Evolutionary conservation across 2,113 vertebrate genomes (phyloP), one percentile per base, ranked within the genome.

Genomic region (Eptesicus fuscus): DNA sequence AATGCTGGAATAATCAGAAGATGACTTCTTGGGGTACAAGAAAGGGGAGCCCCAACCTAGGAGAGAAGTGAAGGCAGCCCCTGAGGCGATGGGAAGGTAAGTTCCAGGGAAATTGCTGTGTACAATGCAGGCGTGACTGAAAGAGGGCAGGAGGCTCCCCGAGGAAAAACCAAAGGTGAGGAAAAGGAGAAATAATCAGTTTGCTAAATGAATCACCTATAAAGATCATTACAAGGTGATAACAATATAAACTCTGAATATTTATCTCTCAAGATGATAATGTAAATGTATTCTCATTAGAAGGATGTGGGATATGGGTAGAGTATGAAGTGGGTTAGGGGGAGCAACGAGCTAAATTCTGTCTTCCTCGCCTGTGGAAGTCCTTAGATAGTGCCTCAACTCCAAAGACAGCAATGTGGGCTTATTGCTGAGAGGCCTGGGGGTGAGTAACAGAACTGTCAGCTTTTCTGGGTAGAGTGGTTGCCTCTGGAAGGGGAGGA

Each of bases 141-240:
- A 80, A 59, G 35, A 25, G 23, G 9, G 49, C 63, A 80, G n/a
- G 14, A 93, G 53, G 12, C 8, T 61, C 16, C 22, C 8, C 16
- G 7, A 35, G 74, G 77, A 74, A 90, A 92, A 84, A 44, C 11
- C 44, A 40, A 94, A 90, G 67, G 42, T 9, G 51, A 88, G 44
- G 56, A 20, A 88, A 95, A 85, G 51, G 59, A 88, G 90, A 94
- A 92, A 83, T 18, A 49, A 83, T 84, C 65, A 70, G 67, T 84
- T 95, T 49, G 28, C 44, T 93, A 88, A 91, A 77, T 77, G 37
- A 91, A 88, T 83, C 40, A 56, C 44, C 53, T 88, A 32, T 79
- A 87, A 92, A 96, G 74, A 89, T 85, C n/a, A 78, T 80, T 91
- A 84, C 37, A 44, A 82, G 51, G 70, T 35, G 16, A 80, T 88